phyloP scores from a whole-genome alignment of 1,140 invertebrate species.

The Drosophila insularis region DNA sequence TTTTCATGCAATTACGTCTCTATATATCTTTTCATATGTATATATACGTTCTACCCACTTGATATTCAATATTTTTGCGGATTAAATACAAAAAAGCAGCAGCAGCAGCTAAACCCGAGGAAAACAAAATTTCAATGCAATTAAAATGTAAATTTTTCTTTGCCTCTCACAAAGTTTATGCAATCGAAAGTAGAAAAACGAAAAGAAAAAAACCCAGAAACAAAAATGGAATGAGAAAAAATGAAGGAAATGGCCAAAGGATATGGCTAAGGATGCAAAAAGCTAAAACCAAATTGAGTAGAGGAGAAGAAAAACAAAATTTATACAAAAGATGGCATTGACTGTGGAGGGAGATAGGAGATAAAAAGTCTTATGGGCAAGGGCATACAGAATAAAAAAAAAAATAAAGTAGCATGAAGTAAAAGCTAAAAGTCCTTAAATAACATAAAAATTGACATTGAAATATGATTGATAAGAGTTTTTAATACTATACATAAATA shows the following conservation, averaged over 20 bases:
- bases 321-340: constrained; percentile 54
- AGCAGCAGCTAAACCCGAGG: constrained; percentile 20
- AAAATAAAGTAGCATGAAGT: no score
- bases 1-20: constrained; percentile 61
- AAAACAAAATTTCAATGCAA: constrained; percentile 74
- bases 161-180: constrained; percentile 53
- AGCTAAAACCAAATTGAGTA: constrained; percentile 8
- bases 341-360: neutral
- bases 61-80: constrained; percentile 77
- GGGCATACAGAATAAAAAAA: no score
- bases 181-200: constrained; percentile 35
- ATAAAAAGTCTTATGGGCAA: neutral
- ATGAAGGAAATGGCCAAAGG: constrained; percentile 35
- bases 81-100: constrained; percentile 58
- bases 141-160: constrained; percentile 74
- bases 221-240: neutral
- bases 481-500: neutral
- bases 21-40: neutral
- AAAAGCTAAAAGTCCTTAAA: constrained; percentile 11
- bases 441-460: constrained; percentile 29
- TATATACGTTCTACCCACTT: constrained; percentile 41
- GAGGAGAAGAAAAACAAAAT: constrained; percentile 20
- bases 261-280: constrained; percentile 15
- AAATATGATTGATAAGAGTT: neutral
- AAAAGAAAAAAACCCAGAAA: constrained; percentile 10